Evolutionary conservation across 2,797 vertebrate species (phyloP), one percentile per base, ranked within the genome.

Genomic region (Macroramphosus scolopax): DNA sequence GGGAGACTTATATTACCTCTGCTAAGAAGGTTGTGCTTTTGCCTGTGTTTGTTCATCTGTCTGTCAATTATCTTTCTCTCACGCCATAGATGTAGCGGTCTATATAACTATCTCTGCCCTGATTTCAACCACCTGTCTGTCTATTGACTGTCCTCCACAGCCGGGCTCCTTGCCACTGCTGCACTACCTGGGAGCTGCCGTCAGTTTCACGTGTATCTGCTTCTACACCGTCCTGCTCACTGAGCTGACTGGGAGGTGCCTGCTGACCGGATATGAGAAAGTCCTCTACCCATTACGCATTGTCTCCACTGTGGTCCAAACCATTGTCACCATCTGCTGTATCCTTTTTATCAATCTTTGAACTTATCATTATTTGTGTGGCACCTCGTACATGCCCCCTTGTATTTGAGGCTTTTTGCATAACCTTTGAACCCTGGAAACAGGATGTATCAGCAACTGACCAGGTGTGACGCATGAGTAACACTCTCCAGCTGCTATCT

Each of bases 221-320:
- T 86, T 88, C 78, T 92, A 91, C 79, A 77, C 59, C 0, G n/a
- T 66, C 11, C 67, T 91, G 48, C 82, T 91, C 52, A 89, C 89
- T 0, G 13, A 25, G 0, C 80, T 92, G 62, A 92, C 91, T 2
- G 5, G 32, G 5, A 86, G 53, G 51, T 89, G 84, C 49, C 35
- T 3, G 4, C 85, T 92, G 30, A 84, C 87, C 0, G 89, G 89
- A 26, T 77, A 66, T 2, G 91, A 90, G 48, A 49, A 5, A 30
- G 0, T 76, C 18, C 89, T 92, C 31, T 85, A 85, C 68, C 89
- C 88, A 0, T 8, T 77, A 2, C 89, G 90, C 28, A 34, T 81
- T 10, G 1, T 37, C 34, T 82, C 62, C 29, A 73, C 87, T 7
- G 26, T 45, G 14, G 1, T 76, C 29, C 90, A 91, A 63, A 13